Evolutionary conservation across 2,888 invertebrate genomes (phyloP), one percentile per base, ranked within the genome.

Genomic region (Cylloceria caligata): DNA sequence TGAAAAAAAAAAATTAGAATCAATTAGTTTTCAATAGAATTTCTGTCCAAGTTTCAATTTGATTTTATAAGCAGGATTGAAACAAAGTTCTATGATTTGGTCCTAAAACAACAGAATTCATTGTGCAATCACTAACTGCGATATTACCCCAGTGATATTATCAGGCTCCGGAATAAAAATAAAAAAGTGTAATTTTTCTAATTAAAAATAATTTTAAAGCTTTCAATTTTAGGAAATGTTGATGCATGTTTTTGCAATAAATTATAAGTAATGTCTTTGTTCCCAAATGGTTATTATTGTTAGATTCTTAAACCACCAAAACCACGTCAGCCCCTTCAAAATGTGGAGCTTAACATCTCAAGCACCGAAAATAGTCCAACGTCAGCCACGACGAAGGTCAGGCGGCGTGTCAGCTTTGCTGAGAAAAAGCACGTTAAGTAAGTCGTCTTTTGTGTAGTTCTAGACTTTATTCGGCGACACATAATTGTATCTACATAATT

Each of bases 401-500:
- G 89, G 74, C 87, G 91, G 62, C 88, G 91, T 21, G 91, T 92
- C 36, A 92, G 91, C 83, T 92, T 92, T 81, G 91, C 91, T 1
- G 91, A 90, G 64, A 92, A 90, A 69, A 91, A 89, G 49, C 90
- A 90, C 74, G 89, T 92, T 24, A 91, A 91, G 91, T 92, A 79
- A 88, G 87, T 86, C 5, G 0, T 27, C 7, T 77, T 67, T 24
- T 9, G 0, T 39, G 7, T 7, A 34, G 11, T 62, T 4, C 39
- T 11, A 45, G 27, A 47, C n/a, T 55, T 55, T 42, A 13, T 64
- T 77, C 16, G 69, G 13, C 55, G 42, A 47, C 49, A 4, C 64
- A 34, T 74, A n/a, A 42, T 52, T 19, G 9, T 67, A 52, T 73
- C 21, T 24, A 72, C 84, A 21, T 72, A 7, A 30, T 62, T 60